Evolutionary conservation across 2,797 vertebrate species (phyloP).

Genomic region (Syncerus caffer): DNA sequence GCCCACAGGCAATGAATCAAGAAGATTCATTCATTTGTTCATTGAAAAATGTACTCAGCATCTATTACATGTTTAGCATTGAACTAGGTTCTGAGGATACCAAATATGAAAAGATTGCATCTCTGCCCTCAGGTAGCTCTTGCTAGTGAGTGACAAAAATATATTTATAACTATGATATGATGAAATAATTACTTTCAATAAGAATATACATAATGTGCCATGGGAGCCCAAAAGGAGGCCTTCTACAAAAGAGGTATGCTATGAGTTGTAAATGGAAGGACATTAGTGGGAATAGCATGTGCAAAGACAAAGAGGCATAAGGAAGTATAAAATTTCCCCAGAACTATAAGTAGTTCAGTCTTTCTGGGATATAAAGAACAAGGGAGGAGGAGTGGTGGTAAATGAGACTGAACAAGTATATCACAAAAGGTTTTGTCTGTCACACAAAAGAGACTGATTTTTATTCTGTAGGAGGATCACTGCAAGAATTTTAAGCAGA

Average conservation of each 20-base stretch:
- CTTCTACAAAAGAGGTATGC: conserved; percentile 17
- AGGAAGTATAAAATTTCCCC: not conserved
- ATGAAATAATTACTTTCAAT: conserved; percentile 41
- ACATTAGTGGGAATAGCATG: conserved; percentile 11
- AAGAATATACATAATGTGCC: conserved; percentile 37
- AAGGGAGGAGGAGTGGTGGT: not conserved
- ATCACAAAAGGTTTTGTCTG: conserved; percentile 44
- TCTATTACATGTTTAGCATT: conserved; percentile 38
- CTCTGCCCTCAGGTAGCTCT: conserved; percentile 21
- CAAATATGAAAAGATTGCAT: conserved; percentile 46
- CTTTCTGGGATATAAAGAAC: conserved; percentile 48
- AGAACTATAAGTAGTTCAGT: conserved; percentile 19
- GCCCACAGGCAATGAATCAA: not conserved
- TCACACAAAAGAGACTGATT: conserved; percentile 29
- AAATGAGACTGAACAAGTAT: conserved; percentile 47
- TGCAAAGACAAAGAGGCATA: conserved; percentile 42
- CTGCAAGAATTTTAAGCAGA: conserved; percentile 41
- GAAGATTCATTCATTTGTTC: conserved; percentile 26
- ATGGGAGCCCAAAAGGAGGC: not conserved
- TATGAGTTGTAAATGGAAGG: conserved; percentile 35
- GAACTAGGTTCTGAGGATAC: not conserved
- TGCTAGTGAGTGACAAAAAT: not conserved
- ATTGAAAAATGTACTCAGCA: conserved; percentile 40
- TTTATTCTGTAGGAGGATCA: conserved; percentile 39
- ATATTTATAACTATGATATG: conserved; percentile 6